A percentile compares a stretch with the other conserved stretches of the same genome.
phyloP scores from a whole-genome alignment of 37 sponge, comb jelly and placozoan species.

The Aplysina aerophoba region DNA sequence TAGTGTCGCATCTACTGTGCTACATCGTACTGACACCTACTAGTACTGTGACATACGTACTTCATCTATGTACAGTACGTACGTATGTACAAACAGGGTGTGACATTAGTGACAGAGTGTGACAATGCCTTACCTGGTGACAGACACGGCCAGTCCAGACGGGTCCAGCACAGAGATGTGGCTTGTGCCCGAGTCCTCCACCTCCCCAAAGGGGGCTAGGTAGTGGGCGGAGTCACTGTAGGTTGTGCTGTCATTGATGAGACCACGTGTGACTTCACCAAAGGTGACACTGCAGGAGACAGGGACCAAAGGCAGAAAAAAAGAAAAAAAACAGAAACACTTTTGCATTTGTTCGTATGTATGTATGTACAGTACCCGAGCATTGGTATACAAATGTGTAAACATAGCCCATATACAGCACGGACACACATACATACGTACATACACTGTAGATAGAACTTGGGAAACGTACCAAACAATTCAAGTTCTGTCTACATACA shows the following conservation, averaged over 20 bases:
- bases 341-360: background rate
- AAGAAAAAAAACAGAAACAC: background rate
- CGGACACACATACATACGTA: background rate
- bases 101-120: constrained; percentile 10
- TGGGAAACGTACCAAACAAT: background rate
- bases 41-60: no score
- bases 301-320: background rate
- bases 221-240: constrained; percentile 54
- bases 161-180: constrained; percentile 77
- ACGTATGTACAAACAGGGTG: no score
- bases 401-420: background rate
- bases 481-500: no score
- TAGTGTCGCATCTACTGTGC: no score
- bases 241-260: constrained; percentile 59
- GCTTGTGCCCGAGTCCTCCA: constrained; percentile 65
- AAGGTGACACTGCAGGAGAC: constrained; percentile 16
- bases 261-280: background rate
- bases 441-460: background rate
- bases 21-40: no score
- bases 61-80: no score
- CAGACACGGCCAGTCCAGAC: constrained; percentile 85
- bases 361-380: background rate
- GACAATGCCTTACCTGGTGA: constrained; percentile 62
- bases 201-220: constrained; percentile 21
- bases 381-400: background rate